Conservation (phyloP, 2,888 invertebrate genomes). For the Drosophila siamana region DNA sequence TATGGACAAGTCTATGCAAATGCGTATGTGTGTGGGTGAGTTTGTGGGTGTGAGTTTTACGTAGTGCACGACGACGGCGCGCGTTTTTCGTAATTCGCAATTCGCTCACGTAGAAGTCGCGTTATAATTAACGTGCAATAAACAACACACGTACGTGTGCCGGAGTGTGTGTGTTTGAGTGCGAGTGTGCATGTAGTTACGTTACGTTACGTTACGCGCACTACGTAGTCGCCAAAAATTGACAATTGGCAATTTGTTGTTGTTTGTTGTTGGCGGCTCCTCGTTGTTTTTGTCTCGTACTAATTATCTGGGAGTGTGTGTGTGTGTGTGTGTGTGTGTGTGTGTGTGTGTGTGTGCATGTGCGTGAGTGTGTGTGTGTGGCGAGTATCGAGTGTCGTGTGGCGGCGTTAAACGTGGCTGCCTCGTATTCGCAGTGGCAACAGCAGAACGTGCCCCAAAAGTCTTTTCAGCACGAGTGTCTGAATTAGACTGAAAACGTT, state of each 20-base stretch:
- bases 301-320: too few species aligned
- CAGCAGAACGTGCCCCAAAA: constrained; percentile 80
- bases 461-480: constrained; percentile 86
- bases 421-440: constrained; percentile 49
- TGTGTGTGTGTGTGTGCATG: constrained; percentile 1
- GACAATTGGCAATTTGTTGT: background rate
- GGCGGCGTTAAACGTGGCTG: constrained; percentile 12
- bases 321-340: background rate
- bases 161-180: background rate
- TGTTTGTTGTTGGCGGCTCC: background rate
- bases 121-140: constrained; percentile 21
- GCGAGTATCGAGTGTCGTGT: constrained; percentile 6
- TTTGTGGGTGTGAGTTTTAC: constrained; percentile 15
- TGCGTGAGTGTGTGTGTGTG: constrained; percentile 1
- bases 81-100: constrained; percentile 25
- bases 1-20: constrained; percentile 1
- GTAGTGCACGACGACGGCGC: constrained; percentile 34
- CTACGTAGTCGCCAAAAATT: constrained; percentile 31
- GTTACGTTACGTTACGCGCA: constrained; percentile 62
- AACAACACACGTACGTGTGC: constrained; percentile 10
- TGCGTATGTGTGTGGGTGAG: constrained; percentile 33
- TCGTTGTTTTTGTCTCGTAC: constrained; percentile 15
- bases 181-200: constrained; percentile 9
- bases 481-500: constrained; percentile 86
- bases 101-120: constrained; percentile 32